phyloP scores from a whole-genome alignment of 2,797 vertebrate species.

The Takifugu rubripes region DNA sequence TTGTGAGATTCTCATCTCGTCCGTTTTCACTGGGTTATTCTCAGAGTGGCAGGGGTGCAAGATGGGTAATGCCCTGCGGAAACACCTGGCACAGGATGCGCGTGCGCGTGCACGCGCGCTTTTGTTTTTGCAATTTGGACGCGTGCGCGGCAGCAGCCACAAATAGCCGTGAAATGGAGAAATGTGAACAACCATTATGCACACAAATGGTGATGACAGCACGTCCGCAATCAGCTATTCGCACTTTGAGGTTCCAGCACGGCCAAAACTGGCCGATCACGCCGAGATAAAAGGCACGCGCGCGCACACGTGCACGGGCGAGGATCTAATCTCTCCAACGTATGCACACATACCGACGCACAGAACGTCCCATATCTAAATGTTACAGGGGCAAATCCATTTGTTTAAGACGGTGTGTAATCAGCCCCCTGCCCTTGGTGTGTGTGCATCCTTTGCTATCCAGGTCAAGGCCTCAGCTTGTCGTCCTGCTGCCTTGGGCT shows the following conservation, averaged over 20 bases:
- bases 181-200: conserved; percentile 11
- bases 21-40: conserved; percentile 78
- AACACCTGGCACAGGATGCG: conserved; percentile 48
- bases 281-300: conserved; percentile 22
- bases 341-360: conserved; percentile 16
- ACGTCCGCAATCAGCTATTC: conserved; percentile 34
- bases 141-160: conserved; percentile 22
- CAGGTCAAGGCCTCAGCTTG: conserved; percentile 68
- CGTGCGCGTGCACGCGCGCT: background rate
- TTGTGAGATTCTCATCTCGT: conserved; percentile 88
- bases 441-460: conserved; percentile 54
- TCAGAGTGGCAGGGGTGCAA: conserved; percentile 69
- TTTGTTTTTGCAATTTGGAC: conserved; percentile 13
- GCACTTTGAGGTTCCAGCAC: conserved; percentile 35
- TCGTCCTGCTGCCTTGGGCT: conserved; percentile 65
- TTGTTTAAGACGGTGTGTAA: conserved; percentile 69
- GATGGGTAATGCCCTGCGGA: conserved; percentile 66
- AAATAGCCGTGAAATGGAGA: conserved; percentile 27
- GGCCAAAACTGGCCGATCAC: conserved; percentile 20
- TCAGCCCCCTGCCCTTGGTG: conserved; percentile 61
- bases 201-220: conserved; percentile 24
- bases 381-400: conserved; percentile 63
- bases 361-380: conserved; percentile 50
- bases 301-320: conserved; percentile 1
- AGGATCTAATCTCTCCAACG: background rate